Percentiles rank a stretch among this genome's conserved stretches.
These are phyloP conservation scores for Criorhina ranunculi DNA, from an alignment of 2,888 invertebrate species.

Conservation along the genomic window DNA sequence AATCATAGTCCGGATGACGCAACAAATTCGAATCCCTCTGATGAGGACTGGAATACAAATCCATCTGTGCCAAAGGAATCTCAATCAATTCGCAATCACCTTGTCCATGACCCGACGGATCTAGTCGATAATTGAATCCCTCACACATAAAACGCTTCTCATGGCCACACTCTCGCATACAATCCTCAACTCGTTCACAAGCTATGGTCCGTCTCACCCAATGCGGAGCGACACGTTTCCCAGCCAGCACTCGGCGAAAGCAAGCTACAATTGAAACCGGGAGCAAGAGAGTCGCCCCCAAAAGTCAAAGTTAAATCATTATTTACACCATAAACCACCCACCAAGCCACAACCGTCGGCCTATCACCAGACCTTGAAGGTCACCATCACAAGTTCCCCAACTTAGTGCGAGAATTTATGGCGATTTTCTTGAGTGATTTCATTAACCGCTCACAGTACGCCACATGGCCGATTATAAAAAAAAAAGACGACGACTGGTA, in stretches of 20 bases:
- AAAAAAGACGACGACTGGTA: slow-evolving; percentile 15
- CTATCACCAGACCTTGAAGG: slow-evolving; percentile 70
- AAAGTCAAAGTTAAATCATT: slow-evolving; percentile 65
- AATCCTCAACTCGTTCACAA: slow-evolving; percentile 91
- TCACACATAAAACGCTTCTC: slow-evolving; percentile 92
- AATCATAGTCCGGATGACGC: slow-evolving; percentile 89
- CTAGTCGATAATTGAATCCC: slow-evolving; percentile 93
- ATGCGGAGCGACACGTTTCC: slow-evolving; percentile 89
- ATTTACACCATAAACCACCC: slow-evolving; percentile 66
- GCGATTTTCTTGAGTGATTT: slow-evolving; percentile 69
- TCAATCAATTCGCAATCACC: slow-evolving; percentile 92
- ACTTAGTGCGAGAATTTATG: slow-evolving; percentile 24
- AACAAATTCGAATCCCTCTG: slow-evolving; percentile 85
- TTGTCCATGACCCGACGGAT: slow-evolving; percentile 89
- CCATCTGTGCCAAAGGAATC: slow-evolving; percentile 89
- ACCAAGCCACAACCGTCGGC: slow-evolving; percentile 20
- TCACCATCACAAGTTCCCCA: slow-evolving; percentile 33
- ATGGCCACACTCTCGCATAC: slow-evolving; percentile 90
- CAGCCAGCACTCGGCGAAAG: slow-evolving; percentile 91
- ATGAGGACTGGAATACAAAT: slow-evolving; percentile 85
- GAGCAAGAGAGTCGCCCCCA: slow-evolving; percentile 38
- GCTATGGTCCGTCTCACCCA: slow-evolving; percentile 89
- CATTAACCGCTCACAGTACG: slow-evolving; percentile 38
- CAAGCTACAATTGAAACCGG: slow-evolving; percentile 87
- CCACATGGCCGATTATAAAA: slow-evolving; percentile 43